Evolutionary conservation across 2,888 invertebrate genomes (phyloP).

Genomic region (Carcina quercana): DNA sequence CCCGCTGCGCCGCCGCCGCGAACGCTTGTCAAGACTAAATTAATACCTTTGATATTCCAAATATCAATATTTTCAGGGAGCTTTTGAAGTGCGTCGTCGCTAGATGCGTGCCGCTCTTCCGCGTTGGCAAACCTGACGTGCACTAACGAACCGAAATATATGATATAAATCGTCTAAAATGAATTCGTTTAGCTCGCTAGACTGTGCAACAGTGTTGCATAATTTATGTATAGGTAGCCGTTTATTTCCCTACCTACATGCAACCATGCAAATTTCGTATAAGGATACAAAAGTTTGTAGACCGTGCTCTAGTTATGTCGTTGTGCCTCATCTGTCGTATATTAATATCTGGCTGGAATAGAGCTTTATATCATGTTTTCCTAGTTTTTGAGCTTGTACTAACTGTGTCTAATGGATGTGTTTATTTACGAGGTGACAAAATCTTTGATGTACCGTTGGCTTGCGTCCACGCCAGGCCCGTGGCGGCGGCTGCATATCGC

Average conservation of each 20-base stretch:
- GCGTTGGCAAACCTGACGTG: slow-evolving; percentile 51
- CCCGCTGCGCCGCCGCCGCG: slow-evolving; percentile 39
- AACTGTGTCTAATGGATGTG: slow-evolving; percentile 24
- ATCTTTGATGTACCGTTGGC: slow-evolving; percentile 56
- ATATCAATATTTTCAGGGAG: slow-evolving; percentile 68
- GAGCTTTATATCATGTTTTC: neutral
- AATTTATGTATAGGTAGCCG: neutral
- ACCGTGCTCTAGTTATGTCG: neutral
- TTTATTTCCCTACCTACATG: neutral
- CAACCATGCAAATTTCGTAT: neutral
- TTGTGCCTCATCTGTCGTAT: neutral
- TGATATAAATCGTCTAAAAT: slow-evolving; percentile 30
- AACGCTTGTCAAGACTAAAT: slow-evolving; percentile 57
- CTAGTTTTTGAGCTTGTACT: slow-evolving; percentile 18
- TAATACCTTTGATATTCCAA: slow-evolving; percentile 70
- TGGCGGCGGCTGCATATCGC: slow-evolving; percentile 25
- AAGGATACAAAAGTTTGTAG: neutral
- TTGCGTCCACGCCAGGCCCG: slow-evolving; percentile 31
- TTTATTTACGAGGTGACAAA: slow-evolving; percentile 55
- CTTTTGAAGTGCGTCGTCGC: slow-evolving; percentile 56
- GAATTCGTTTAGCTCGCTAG: slow-evolving; percentile 23
- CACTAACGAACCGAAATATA: slow-evolving; percentile 46
- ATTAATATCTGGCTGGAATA: neutral
- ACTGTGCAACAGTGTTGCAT: slow-evolving; percentile 18
- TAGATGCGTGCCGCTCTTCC: slow-evolving; percentile 53